Base-by-base conservation (phyloP, 2,113 vertebrate species). In the Sinocyclocheilus anshuiensis region DNA sequence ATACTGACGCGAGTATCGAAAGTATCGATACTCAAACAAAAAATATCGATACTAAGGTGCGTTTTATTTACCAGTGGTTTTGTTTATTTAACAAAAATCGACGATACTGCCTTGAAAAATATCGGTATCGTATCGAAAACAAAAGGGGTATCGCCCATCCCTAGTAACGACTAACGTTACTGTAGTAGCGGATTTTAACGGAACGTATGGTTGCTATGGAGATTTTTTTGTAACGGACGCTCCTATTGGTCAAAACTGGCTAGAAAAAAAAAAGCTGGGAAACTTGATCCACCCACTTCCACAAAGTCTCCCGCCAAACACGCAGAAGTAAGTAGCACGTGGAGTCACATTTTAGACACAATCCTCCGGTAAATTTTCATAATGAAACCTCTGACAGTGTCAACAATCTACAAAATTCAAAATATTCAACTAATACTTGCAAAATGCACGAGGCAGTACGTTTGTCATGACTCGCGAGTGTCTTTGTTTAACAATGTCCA, bases 241-340 rank as follows among this genome's bases (percentile, higher is more conserved):
- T 77, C n/a, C 45, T 48, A 76, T 76, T 76, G 72, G 72, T n/a
- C 72, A 76, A 74, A 9, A 9, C 36, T n/a, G 6, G 33, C 71
- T n/a, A 42, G 72, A n/a, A 76, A n/a, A 45, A 45, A 74, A 72
- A 75, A 71, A 10, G 7, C 33, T 4, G 9, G 9, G 33, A 39
- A 72, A 39, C 6, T 5, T 8, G 50, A 55, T 16, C 76, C 76
- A 15, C 26, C 45, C 45, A 24, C 24, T 72, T 77, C n/a, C 75
- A 26, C 48, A 53, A 22, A 57, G 2, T 29, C 76, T 78, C 76
- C 76, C 76, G 76, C 76, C 76, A 78, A 78, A 77, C 26, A 33
- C 9, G 8, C 50, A 18, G 53, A 78, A 13, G 29, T 6, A 59
- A 1, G 18, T 6, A 59, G 2, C 77, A 61, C 29, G 33, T 59